Evolutionary conservation across 2,888 invertebrate genomes (phyloP), one percentile per base, ranked within the genome.

Genomic region (Halictus quadricinctus): DNA sequence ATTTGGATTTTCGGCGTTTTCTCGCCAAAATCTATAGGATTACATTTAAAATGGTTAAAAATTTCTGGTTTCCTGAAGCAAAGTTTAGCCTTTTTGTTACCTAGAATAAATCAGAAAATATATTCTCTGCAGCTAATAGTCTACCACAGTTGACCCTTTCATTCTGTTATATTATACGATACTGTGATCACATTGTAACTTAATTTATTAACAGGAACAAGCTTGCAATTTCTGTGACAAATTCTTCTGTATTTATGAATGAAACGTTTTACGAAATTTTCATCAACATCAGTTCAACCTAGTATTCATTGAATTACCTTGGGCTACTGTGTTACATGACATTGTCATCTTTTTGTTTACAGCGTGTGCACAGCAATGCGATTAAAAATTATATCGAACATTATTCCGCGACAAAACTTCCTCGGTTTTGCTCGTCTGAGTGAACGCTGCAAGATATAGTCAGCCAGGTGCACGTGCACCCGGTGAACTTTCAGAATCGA

Each of bases 401-500:
- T 43, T 12, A 41, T 69, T 43, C 21, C 41, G 12, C 12, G 10
- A n/a, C 69, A n/a, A 69, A 43, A 43, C 69, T n/a, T 66, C 6
- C 43, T 41, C 69, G 69, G 21, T 36, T 69, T 5, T 43, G 12
- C 36, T 66, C n/a, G 69, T 10, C 43, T 4, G 69, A n/a, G 21
- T 21, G n/a, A 69, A 69, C 69, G 41, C 12, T 36, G 21, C 4
- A 36, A 69, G 69, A 43, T 41, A 69, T 43, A 69, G 69, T 21
- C 69, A 21, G 43, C 10, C 43, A 21, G 43, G 69, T 69, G 69
- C 69, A 69, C 41, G 43, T 69, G 69, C 75, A 75, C 75, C 60
- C 25, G 60, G 43, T 58, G 58, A 58, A 75, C 41, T 25, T 58
- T 75, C 60, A 43, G 58, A 74, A 58, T 75, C 75, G 58, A 75